Percentiles rank a stretch among this genome's conserved stretches.
phyloP scores from a whole-genome alignment of 2,797 vertebrate genomes.

The Rhadinocentrus ornatus region DNA sequence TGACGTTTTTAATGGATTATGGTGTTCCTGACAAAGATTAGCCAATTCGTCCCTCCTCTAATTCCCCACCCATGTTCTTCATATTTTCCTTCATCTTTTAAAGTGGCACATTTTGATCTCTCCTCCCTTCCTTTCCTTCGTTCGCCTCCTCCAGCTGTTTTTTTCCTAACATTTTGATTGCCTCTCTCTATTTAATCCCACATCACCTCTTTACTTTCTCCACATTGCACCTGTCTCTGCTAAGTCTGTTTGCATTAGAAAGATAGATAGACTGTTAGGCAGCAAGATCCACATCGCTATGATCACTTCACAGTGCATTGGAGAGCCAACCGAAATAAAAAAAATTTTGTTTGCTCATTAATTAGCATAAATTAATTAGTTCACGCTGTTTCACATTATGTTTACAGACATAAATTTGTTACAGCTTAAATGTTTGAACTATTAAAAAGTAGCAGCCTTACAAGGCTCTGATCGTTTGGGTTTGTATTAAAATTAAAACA shows the following conservation, averaged over 20 bases:
- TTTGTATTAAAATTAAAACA: background rate
- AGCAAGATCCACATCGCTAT: background rate
- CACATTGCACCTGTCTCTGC: slow-evolving; percentile 13
- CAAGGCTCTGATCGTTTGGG: slow-evolving; percentile 9
- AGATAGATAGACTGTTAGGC: slow-evolving; percentile 26
- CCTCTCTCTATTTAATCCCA: slow-evolving; percentile 27
- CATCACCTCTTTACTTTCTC: slow-evolving; percentile 1
- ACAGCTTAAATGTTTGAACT: slow-evolving; percentile 16
- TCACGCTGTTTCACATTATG: slow-evolving; percentile 20
- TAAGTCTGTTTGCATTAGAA: slow-evolving; percentile 13
- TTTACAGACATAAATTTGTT: slow-evolving; percentile 23
- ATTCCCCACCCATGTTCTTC: slow-evolving; percentile 62
- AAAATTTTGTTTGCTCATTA: slow-evolving; percentile 32
- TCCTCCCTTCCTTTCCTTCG: slow-evolving; percentile 22
- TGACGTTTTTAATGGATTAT: slow-evolving; percentile 82
- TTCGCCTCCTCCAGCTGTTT: slow-evolving; percentile 29
- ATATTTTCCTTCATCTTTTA: slow-evolving; percentile 63
- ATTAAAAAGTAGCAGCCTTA: background rate
- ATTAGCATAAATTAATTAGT: slow-evolving; percentile 41
- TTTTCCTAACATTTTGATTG: slow-evolving; percentile 27
- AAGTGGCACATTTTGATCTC: slow-evolving; percentile 31
- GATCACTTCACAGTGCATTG: slow-evolving; percentile 14
- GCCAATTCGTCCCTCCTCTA: slow-evolving; percentile 62
- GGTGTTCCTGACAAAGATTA: slow-evolving; percentile 73
- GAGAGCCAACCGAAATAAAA: slow-evolving; percentile 34